phyloP scores from a whole-genome alignment of 2,113 vertebrate species.

The Apteryx owenii region DNA sequence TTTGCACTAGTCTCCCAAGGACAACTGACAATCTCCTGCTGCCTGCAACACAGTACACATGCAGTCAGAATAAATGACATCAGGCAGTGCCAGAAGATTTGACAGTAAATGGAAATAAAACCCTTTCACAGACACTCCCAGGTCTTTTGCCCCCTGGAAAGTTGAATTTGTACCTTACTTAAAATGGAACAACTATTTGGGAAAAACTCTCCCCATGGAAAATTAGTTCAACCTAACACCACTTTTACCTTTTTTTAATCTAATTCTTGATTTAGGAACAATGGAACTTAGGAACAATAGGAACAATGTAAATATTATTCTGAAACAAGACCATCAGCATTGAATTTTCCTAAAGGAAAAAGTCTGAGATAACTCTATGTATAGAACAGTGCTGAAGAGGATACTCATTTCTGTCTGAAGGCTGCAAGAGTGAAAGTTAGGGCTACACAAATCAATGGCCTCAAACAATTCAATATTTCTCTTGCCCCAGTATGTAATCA shows the following conservation, averaged over 20 bases:
- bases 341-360: neutral
- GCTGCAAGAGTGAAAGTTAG: neutral
- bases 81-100: neutral
- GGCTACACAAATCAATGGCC: neutral
- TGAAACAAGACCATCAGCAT: neutral
- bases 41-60: neutral
- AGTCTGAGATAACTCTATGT: neutral
- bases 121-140: neutral
- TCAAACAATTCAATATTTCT: neutral
- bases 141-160: neutral
- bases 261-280: neutral
- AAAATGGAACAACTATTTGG: neutral
- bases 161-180: neutral
- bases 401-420: neutral
- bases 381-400: neutral
- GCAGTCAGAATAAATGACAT: neutral
- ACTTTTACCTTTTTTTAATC: neutral
- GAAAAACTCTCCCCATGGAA: neutral
- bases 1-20: neutral
- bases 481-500: neutral
- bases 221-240: neutral
- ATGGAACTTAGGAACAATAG: no score
- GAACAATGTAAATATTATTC: neutral
- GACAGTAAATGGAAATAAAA: neutral
- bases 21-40: neutral